A percentile compares a stretch with the other conserved stretches of the same genome.
Conservation (phyloP, 2,888 invertebrate genomes). For the Ormyrus nitidulus region DNA sequence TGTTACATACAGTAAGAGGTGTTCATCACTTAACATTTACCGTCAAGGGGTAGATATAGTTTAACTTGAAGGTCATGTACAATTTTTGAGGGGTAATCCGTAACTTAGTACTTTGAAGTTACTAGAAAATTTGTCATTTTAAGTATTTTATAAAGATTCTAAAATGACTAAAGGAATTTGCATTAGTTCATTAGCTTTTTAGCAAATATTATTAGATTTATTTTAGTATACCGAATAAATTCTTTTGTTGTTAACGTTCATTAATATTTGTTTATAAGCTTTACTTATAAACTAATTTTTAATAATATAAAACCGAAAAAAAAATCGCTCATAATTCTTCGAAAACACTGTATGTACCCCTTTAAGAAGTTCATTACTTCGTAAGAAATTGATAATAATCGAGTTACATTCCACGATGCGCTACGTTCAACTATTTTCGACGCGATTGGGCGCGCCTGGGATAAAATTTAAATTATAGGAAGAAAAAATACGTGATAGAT, state of each 20-base stretch:
- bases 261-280: too few relatives aligned
- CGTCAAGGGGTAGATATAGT: slow-evolving; percentile 49
- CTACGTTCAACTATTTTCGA: slow-evolving; percentile 23
- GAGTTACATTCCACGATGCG: slow-evolving; percentile 52
- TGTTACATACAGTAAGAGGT: slow-evolving; percentile 43
- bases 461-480: slow-evolving; percentile 11
- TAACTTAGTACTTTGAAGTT: slow-evolving; percentile 28
- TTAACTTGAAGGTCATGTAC: slow-evolving; percentile 27
- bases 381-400: slow-evolving; percentile 40
- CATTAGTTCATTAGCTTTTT: slow-evolving; percentile 33
- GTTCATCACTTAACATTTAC: slow-evolving; percentile 45
- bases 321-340: neutral
- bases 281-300: too few relatives aligned
- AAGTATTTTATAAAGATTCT: slow-evolving; percentile 44
- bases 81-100: slow-evolving; percentile 29
- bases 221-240: slow-evolving; percentile 17
- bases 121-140: slow-evolving; percentile 35
- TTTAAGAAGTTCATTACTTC: slow-evolving; percentile 32
- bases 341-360: slow-evolving; percentile 49
- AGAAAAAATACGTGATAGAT: neutral
- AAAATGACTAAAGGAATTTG: slow-evolving; percentile 10
- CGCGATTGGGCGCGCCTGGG: slow-evolving; percentile 2
- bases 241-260: slow-evolving; percentile 10
- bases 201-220: slow-evolving; percentile 40
- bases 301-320: neutral